Base-by-base conservation (phyloP, 2,888 invertebrate species). In the Leucoma salicis region DNA sequence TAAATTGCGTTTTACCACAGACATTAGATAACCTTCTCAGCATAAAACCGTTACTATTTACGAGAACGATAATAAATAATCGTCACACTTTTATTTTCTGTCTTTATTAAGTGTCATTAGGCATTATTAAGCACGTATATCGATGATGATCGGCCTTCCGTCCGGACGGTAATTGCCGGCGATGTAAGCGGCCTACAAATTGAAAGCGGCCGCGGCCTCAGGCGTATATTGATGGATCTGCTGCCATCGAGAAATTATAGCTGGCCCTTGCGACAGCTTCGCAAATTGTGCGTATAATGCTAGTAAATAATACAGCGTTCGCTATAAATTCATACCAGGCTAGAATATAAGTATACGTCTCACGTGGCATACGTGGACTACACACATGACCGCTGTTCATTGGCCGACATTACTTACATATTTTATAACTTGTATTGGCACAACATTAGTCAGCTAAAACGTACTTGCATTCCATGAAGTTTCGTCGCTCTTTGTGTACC, bases 201-300 rank as follows among this genome's bases (percentile, higher is more conserved):
- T 89, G 88, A 89, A 88, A 85, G 86, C 78, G 80, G 80, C 85
- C 85, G 85, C 65, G 57, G 85, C 88, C 88, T 61, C 69, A 69
- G 88, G 87, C 86, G 70, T 35, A 76, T 82, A 86, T 86, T 88
- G 88, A 89, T 88, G 88, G 88, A 89, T 89, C 78, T 82, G 76
- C 86, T 81, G 86, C 88, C 88, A 87, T 86, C 78, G 78, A 71
- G 70, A 86, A 88, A 88, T 89, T 89, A 87, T 85, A 87, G 82
- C 77, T 65, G 74, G 78, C 78, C 76, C 81, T 85, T 84, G 87
- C 86, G 88, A 89, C 88, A 88, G 86, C 87, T 85, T 80, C 84
- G 88, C 87, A 85, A 89, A 88, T 86, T 87, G 86, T 88, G 84
- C 87, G 81, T 83, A 86, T 87, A 88, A 88, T 87, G 80, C 88